These are phyloP conservation scores for Andrena hattorfiana DNA, from an alignment of 2,888 invertebrate species.

Conservation along the genomic window DNA sequence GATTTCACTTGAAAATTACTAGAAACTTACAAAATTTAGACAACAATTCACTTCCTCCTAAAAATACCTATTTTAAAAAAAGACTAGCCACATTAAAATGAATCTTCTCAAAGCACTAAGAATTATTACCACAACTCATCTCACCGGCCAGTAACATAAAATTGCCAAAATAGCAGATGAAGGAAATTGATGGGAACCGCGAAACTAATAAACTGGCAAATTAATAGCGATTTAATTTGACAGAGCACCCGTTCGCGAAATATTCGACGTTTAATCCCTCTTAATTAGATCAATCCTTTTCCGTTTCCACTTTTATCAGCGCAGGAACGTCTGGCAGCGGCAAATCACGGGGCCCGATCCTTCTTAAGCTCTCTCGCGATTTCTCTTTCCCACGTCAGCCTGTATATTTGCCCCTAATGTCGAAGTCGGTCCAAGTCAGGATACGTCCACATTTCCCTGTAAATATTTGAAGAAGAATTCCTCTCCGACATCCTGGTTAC, in stretches of 20 bases:
- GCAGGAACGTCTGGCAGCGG: constrained; percentile 3
- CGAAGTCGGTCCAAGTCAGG: constrained; percentile 50
- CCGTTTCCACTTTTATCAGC: constrained; percentile 24
- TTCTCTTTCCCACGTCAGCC: constrained; percentile 28
- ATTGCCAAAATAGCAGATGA: too few relatives aligned
- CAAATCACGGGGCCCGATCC: constrained; percentile 23
- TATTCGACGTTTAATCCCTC: constrained; percentile 1
- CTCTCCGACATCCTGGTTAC: constrained; percentile 45
- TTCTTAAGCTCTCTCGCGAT: constrained; percentile 31
- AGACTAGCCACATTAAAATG: too few relatives aligned
- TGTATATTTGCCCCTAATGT: constrained; percentile 43
- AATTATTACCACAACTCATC: too few relatives aligned
- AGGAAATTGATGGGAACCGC: too few relatives aligned
- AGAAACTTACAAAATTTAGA: too few relatives aligned
- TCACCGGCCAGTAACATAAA: too few relatives aligned
- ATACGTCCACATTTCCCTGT: constrained; percentile 54
- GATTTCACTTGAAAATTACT: too few relatives aligned
- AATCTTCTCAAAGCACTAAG: too few relatives aligned
- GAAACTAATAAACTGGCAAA: too few relatives aligned
- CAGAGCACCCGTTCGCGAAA: not conserved
- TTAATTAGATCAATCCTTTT: constrained; percentile 34
- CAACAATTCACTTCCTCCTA: too few relatives aligned
- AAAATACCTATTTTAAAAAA: too few relatives aligned
- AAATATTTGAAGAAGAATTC: constrained; percentile 67
- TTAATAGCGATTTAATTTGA: too few relatives aligned